These are phyloP conservation scores for Grammomys dolichurus DNA, from an alignment of 2,113 vertebrate genomes.

Conservation along the genomic window DNA sequence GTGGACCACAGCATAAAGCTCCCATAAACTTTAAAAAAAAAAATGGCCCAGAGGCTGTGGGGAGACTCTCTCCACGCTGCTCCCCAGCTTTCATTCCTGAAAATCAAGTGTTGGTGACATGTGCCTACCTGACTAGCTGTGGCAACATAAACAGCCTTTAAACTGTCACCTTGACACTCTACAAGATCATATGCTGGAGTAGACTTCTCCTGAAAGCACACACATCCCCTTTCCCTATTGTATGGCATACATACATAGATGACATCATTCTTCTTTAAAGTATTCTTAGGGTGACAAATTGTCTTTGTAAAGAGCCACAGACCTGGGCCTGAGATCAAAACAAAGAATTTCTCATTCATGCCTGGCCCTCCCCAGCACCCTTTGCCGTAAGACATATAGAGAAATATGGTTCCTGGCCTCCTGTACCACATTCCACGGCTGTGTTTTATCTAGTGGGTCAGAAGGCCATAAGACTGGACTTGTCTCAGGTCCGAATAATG, in stretches of 20 bases:
- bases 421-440: no score
- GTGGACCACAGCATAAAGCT: neutral
- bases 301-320: neutral
- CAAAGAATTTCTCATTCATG: neutral
- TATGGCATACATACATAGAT: neutral
- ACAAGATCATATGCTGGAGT: neutral
- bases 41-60: no score
- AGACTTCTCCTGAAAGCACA: neutral
- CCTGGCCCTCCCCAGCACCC: neutral
- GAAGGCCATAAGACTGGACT: neutral
- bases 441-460: neutral
- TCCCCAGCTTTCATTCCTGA: no score
- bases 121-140: neutral
- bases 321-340: neutral
- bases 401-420: neutral
- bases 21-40: neutral
- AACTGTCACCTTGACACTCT: neutral
- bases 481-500: neutral
- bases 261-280: neutral
- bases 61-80: neutral
- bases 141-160: slow-evolving; percentile 2
- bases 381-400: neutral
- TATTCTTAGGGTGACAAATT: neutral
- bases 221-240: neutral
- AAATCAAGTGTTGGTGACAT: neutral